Base-by-base conservation (phyloP, 2,113 vertebrate genomes). In the Polypterus senegalus region DNA sequence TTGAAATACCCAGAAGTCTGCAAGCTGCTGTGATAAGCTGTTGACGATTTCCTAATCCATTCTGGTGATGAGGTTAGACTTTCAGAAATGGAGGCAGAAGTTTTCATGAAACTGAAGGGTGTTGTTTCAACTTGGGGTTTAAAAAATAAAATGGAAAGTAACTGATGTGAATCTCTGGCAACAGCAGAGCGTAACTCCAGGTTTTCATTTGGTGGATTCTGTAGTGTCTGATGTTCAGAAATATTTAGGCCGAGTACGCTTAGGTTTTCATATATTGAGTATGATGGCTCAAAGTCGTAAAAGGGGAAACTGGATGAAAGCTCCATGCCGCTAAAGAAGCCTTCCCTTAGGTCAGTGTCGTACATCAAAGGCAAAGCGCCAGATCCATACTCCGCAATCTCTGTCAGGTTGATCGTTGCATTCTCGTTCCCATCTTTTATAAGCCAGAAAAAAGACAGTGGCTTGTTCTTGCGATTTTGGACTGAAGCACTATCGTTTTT, bases 391-490 rank as follows among this genome's bases (percentile, higher is more conserved):
- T 74, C 11, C 65, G 6, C 5, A 43, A 62, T 10, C 5, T 68
- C 65, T 5, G 68, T 68, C 67, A 54, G 58, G 67, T 76, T 27
- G 55, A 11, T 11, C 1, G 76, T 71, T 49, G 58, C 65, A 61
- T 70, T 78, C 53, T 67, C 65, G 1, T 4, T 11, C 27, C 49
- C 11, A 4, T 59, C 45, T 5, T 66, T 72, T 52, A 60, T 43
- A 3, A 63, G 49, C 76, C 67, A 68, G 10, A 52, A 74, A 0
- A 73, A 67, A 6, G 61, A 70, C 1, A 64, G 43, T 3, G 74
- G 74, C 54, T 82, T 85, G 59, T 73, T 85, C 66, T 83, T 84
- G 7, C 80, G 77, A 65, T 74, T 80, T 67, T 65, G 66, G 3
- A 79, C 67, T 5, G 61, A 67, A 4, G 67, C 47, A 0, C 64